Conservation (phyloP, 2,797 vertebrate genomes). For the Macropodus opercularis region DNA sequence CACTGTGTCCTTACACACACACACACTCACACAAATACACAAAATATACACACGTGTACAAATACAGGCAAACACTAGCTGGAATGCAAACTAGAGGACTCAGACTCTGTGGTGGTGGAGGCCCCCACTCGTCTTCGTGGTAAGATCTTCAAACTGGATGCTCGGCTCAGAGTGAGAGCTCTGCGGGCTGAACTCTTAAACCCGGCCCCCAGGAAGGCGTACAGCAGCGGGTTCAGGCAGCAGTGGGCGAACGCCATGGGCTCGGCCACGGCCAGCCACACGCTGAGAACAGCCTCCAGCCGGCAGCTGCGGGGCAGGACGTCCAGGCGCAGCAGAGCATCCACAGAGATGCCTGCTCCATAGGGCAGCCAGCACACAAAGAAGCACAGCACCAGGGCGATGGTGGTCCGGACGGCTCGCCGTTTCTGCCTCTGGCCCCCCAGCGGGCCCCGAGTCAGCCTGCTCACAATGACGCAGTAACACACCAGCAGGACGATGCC, state of each 20-base stretch:
- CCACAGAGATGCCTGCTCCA: slow-evolving; percentile 89
- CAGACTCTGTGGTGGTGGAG: slow-evolving; percentile 95
- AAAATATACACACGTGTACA: slow-evolving; percentile 30
- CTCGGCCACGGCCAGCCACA: slow-evolving; percentile 93
- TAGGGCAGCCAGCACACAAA: slow-evolving; percentile 98
- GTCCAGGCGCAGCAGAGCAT: slow-evolving; percentile 88
- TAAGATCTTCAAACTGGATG: slow-evolving; percentile 94
- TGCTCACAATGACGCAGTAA: slow-evolving; percentile 95
- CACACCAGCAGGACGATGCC: slow-evolving; percentile 93
- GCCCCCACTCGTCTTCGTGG: slow-evolving; percentile 90
- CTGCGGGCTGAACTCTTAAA: slow-evolving; percentile 97
- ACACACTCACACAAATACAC: slow-evolving; percentile 25
- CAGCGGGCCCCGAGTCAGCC: slow-evolving; percentile 91
- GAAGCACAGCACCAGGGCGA: slow-evolving; percentile 94
- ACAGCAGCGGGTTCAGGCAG: slow-evolving; percentile 97
- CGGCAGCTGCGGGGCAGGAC: slow-evolving; percentile 86
- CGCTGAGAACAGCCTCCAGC: slow-evolving; percentile 85
- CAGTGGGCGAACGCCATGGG: slow-evolving; percentile 96
- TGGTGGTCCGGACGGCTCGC: slow-evolving; percentile 93
- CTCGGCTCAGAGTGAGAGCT: slow-evolving; percentile 89
- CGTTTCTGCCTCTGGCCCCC: slow-evolving; percentile 95
- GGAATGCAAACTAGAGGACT: slow-evolving; percentile 97
- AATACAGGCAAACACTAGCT: slow-evolving; percentile 79
- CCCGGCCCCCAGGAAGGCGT: slow-evolving; percentile 95
- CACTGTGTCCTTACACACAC: slow-evolving; percentile 12